phyloP scores from a whole-genome alignment of 2,888 invertebrate genomes.

The Platycnemis pennipes region DNA sequence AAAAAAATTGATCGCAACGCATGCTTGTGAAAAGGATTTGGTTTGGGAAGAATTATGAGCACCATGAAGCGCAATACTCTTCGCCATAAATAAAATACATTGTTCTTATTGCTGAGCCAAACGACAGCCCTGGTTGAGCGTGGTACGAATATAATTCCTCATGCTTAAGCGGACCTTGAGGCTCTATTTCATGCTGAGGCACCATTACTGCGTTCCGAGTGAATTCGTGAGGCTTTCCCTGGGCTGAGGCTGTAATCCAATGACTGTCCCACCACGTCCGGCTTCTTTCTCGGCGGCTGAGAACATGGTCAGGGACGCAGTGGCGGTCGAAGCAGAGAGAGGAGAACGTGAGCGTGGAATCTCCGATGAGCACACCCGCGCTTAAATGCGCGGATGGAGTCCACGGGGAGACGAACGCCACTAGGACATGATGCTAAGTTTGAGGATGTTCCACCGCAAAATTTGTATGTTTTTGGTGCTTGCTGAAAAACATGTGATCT shows the following conservation, averaged over 20 bases:
- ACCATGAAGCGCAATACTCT: too few species aligned
- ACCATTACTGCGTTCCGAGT: background rate
- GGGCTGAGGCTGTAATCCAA: background rate
- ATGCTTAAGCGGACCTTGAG: background rate
- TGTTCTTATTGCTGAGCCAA: too few species aligned
- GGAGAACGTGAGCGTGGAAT: background rate
- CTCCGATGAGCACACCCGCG: background rate
- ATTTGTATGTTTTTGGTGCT: too few species aligned
- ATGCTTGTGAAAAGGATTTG: too few species aligned
- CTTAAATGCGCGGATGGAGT: background rate
- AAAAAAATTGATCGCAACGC: too few species aligned
- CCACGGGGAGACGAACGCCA: background rate
- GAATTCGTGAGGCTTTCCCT: constrained; percentile 4
- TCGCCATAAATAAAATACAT: too few species aligned
- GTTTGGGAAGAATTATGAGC: too few species aligned
- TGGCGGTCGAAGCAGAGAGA: background rate
- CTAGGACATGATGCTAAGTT: background rate
- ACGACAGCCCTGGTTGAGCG: background rate
- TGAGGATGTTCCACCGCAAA: too few species aligned
- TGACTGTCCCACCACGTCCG: background rate
- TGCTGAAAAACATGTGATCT: too few species aligned
- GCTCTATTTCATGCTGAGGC: constrained; percentile 31
- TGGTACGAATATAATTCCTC: background rate
- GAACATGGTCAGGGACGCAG: background rate
- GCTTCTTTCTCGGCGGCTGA: background rate